Conservation (phyloP, 2,888 invertebrate species). For the Panzeria rudis region DNA sequence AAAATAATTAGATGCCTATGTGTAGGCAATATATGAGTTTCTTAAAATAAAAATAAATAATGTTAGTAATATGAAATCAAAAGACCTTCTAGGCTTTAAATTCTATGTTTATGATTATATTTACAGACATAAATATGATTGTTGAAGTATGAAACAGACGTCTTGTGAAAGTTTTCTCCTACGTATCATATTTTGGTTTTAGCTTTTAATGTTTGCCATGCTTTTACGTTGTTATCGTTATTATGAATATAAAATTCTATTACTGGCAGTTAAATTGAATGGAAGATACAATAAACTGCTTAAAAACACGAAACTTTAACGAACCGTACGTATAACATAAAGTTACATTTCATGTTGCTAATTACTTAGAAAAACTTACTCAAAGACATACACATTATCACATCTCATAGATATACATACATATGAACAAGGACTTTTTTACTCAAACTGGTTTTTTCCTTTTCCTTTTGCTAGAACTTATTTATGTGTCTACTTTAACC, state of each 20-base stretch:
- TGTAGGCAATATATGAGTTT: too few species aligned
- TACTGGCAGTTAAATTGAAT: constrained; percentile 67
- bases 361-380: constrained; percentile 35
- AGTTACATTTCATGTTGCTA: constrained; percentile 56
- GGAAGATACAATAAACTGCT: constrained; percentile 64
- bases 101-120: constrained; percentile 32
- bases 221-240: neutral
- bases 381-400: neutral
- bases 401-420: neutral
- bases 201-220: neutral
- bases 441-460: neutral
- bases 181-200: neutral
- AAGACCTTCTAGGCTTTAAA: neutral
- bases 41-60: neutral
- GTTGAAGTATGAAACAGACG: neutral
- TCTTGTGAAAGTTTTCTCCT: neutral
- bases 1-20: too few species aligned
- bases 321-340: constrained; percentile 42
- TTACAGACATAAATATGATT: neutral
- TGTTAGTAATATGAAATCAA: neutral
- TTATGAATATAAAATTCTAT: constrained; percentile 56
- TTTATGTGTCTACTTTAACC: constrained; percentile 26
- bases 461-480: neutral
- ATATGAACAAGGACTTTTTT: constrained; percentile 15
- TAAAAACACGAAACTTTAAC: constrained; percentile 60